Percentiles rank a stretch among this genome's conserved stretches.
phyloP scores from a whole-genome alignment of 53 echinoderm and acorn worm genomes.

The Mesocentrotus franciscanus region DNA sequence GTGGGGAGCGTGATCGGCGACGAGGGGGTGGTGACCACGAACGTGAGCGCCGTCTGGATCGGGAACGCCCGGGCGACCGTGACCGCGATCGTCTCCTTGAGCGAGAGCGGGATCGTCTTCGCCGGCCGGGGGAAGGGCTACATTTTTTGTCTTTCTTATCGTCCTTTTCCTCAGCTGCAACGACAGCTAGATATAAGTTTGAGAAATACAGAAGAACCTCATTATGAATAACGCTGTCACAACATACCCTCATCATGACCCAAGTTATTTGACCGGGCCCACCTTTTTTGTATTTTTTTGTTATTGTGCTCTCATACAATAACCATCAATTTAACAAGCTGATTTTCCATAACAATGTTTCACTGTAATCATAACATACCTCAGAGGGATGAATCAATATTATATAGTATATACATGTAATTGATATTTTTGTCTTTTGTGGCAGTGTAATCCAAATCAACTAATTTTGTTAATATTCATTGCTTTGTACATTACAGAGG shows the following conservation, averaged over 20 bases:
- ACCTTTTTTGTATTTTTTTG: no score
- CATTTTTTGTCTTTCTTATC: slow-evolving; percentile 87
- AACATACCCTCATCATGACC: no score
- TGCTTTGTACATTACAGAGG: no score
- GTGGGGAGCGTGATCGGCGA: slow-evolving; percentile 78
- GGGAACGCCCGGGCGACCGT: slow-evolving; percentile 78
- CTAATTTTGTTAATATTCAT: no score
- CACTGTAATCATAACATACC: background rate
- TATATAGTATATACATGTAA: background rate
- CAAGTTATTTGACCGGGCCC: no score
- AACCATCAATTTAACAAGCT: no score
- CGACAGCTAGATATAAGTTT: background rate
- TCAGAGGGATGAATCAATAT: background rate
- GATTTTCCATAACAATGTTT: no score
- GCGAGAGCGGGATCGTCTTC: slow-evolving; percentile 78
- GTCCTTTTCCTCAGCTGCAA: slow-evolving; percentile 63
- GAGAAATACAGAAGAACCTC: background rate
- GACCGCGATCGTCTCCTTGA: slow-evolving; percentile 82
- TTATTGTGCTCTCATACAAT: no score
- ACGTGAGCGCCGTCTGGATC: slow-evolving; percentile 74
- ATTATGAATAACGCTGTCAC: background rate
- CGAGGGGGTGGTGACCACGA: slow-evolving; percentile 77
- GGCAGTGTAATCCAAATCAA: no score
- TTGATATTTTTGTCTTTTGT: no score
- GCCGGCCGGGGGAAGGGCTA: slow-evolving; percentile 68